phyloP scores from a whole-genome alignment of 2,888 invertebrate species.

The Amaurobius ferox region DNA sequence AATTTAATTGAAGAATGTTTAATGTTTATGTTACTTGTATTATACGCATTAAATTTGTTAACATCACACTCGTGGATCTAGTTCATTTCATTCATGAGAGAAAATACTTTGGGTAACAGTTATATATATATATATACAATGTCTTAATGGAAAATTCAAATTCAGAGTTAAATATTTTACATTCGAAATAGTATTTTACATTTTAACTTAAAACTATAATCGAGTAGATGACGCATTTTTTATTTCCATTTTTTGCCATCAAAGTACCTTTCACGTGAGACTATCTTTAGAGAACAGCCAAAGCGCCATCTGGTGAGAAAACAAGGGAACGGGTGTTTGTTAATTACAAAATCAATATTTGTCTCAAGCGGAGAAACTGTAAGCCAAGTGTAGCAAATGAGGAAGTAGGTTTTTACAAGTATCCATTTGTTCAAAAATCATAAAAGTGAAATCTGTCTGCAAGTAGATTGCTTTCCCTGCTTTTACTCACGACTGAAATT shows the following conservation, averaged over 20 bases:
- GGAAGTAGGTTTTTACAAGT: slow-evolving; percentile 38
- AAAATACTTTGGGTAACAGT: too few relatives aligned
- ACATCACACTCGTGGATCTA: too few relatives aligned
- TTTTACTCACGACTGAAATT: too few relatives aligned
- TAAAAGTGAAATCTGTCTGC: neutral
- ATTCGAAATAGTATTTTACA: slow-evolving; percentile 10
- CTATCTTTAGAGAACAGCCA: slow-evolving; percentile 28
- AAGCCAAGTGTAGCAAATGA: slow-evolving; percentile 42
- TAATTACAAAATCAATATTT: slow-evolving; percentile 70
- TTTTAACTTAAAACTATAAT: neutral
- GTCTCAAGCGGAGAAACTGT: slow-evolving; percentile 23
- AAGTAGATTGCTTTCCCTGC: neutral
- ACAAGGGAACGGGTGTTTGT: slow-evolving; percentile 45
- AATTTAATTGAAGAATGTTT: too few relatives aligned
- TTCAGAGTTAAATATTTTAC: neutral
- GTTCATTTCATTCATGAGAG: too few relatives aligned
- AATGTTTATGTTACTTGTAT: too few relatives aligned
- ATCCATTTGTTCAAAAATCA: slow-evolving; percentile 39
- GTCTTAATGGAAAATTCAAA: neutral
- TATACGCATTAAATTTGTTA: too few relatives aligned
- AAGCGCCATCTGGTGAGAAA: slow-evolving; percentile 53
- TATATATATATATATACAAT: too few relatives aligned
- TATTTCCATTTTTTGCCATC: neutral
- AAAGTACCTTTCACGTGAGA: slow-evolving; percentile 20
- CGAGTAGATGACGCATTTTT: slow-evolving; percentile 12